Evolutionary conservation across 2,113 vertebrate species (phyloP).

Genomic region (Pipa parva): DNA sequence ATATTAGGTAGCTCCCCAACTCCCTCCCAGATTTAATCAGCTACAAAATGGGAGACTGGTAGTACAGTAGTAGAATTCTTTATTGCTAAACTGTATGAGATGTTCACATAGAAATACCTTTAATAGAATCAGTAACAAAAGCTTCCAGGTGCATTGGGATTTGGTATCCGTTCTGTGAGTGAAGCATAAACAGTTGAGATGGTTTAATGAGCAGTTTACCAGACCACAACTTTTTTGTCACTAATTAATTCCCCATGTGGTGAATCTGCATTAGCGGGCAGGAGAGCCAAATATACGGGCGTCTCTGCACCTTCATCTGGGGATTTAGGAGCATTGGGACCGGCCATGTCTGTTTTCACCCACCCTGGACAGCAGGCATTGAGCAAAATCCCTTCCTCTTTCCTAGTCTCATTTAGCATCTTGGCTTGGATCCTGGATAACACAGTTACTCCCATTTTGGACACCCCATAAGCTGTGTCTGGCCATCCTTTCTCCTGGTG

Average conservation of each 20-base stretch:
- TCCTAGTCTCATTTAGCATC: constrained; percentile 62
- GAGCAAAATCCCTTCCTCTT: constrained; percentile 73
- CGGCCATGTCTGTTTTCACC: constrained; percentile 86
- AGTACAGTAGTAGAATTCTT: no score
- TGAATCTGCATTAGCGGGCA: constrained; percentile 63
- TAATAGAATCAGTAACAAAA: no score
- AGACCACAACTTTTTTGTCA: constrained; percentile 68
- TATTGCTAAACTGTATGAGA: no score
- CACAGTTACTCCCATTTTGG: constrained; percentile 80
- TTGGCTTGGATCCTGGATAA: constrained; percentile 79
- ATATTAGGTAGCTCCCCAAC: no score
- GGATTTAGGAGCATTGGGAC: constrained; percentile 70
- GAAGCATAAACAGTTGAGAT: no score
- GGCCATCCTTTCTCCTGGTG: constrained; percentile 77
- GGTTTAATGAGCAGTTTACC: no score
- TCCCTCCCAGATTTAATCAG: no score
- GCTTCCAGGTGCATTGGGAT: no score
- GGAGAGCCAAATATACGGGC: constrained; percentile 78
- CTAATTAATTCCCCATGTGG: constrained; percentile 77
- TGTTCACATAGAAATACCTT: no score
- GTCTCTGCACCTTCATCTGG: constrained; percentile 84
- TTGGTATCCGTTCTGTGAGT: no score
- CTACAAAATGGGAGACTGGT: no score
- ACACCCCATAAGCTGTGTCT: constrained; percentile 69
- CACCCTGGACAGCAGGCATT: constrained; percentile 91